Evolutionary conservation across 2,888 invertebrate genomes (phyloP).

Genomic region (Platycheirus albimanus): DNA sequence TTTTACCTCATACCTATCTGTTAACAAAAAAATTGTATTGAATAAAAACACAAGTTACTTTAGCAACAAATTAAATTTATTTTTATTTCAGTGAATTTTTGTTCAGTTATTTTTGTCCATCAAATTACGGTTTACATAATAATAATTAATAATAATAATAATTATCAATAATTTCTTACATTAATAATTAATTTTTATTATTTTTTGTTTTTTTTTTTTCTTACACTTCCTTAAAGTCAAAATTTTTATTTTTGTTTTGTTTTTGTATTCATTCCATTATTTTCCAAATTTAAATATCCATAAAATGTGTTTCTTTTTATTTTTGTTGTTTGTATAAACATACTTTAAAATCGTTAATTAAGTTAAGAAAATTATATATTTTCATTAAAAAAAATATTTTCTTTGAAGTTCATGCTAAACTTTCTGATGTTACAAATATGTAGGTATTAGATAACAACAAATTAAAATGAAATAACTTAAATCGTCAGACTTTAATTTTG

Average conservation of each 20-base stretch:
- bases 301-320: constrained; percentile 30
- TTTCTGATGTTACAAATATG: constrained; percentile 25
- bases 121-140: constrained; percentile 74
- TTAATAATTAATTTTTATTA: constrained; percentile 72
- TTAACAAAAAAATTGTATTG: too few relatives aligned
- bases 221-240: constrained; percentile 67
- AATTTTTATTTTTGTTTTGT: constrained; percentile 34
- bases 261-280: constrained; percentile 57
- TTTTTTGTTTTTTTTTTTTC: constrained; percentile 25
- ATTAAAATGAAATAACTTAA: constrained; percentile 30
- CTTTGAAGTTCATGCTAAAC: constrained; percentile 13
- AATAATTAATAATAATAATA: constrained; percentile 72
- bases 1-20: too few relatives aligned
- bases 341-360: constrained; percentile 67
- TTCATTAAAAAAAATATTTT: constrained; percentile 33
- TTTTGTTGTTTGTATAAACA: constrained; percentile 56
- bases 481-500: constrained; percentile 60
- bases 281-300: constrained; percentile 58
- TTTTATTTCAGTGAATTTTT: constrained; percentile 71
- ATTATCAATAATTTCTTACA: constrained; percentile 74
- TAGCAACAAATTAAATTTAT: constrained; percentile 75
- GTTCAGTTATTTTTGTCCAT: constrained; percentile 72
- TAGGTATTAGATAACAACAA: constrained; percentile 15
- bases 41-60: constrained; percentile 31
- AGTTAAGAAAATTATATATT: constrained; percentile 60